Evolutionary conservation across 2,888 invertebrate species (phyloP).

Genomic region (Heliconius cydno): DNA sequence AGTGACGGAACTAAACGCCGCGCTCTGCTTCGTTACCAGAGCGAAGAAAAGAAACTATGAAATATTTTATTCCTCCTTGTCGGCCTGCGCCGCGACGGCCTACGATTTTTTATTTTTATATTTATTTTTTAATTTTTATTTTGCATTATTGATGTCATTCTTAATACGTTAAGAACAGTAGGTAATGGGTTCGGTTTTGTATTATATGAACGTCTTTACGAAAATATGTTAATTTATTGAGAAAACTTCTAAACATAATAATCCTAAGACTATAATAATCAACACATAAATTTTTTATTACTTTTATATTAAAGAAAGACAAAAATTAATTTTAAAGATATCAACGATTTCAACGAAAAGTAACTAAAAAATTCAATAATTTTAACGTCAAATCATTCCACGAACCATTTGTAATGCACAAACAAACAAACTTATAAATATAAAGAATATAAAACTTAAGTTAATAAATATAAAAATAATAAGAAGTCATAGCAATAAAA

Average conservation of each 20-base stretch:
- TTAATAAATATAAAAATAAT: constrained; percentile 52
- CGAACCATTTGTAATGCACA: neutral
- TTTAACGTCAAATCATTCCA: constrained; percentile 9
- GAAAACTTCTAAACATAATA: neutral
- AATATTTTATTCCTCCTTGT: neutral
- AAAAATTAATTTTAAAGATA: neutral
- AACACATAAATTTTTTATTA: neutral
- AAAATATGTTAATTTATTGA: neutral
- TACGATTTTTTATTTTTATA: no score
- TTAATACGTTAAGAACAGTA: no score
- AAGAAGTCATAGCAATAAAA: constrained; percentile 50
- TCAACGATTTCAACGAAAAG: neutral
- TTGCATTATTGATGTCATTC: no score
- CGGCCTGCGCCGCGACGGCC: neutral
- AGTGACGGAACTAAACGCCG: neutral
- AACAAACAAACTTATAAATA: neutral
- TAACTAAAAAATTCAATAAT: neutral
- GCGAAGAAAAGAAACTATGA: neutral
- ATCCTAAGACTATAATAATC: neutral
- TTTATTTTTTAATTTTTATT: no score
- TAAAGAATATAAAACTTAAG: neutral
- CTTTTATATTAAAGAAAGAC: neutral
- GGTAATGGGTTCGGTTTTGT: no score
- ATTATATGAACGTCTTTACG: neutral
- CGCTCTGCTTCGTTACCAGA: neutral